A percentile compares a stretch with the other conserved stretches of the same genome.
These are phyloP conservation scores for Drosophila seclusa DNA, from an alignment of 2,888 invertebrate genomes.

Conservation along the genomic window DNA sequence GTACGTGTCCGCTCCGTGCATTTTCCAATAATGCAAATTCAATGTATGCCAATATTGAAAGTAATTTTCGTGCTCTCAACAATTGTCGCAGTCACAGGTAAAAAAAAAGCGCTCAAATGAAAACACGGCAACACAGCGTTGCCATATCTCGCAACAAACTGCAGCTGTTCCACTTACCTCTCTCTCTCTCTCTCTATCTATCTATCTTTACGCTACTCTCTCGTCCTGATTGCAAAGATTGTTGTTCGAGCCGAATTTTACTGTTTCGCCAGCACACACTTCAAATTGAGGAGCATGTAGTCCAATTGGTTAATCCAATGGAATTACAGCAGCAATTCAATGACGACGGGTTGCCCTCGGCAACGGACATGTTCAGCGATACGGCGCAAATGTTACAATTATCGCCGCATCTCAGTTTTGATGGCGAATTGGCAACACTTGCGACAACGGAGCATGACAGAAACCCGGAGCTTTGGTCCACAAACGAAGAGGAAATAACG, in stretches of 20 bases:
- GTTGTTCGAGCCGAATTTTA: slow-evolving; percentile 84
- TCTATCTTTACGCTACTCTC: neutral
- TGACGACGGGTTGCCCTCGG: slow-evolving; percentile 21
- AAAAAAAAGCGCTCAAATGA: slow-evolving; percentile 39
- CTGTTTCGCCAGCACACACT: slow-evolving; percentile 82
- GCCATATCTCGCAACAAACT: slow-evolving; percentile 39
- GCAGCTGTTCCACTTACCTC: slow-evolving; percentile 30
- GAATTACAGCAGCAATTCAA: slow-evolving; percentile 58
- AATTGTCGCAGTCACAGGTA: slow-evolving; percentile 84
- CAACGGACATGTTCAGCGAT: slow-evolving; percentile 30
- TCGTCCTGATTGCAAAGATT: slow-evolving; percentile 67
- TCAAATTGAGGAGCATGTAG: slow-evolving; percentile 73
- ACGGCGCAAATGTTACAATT: slow-evolving; percentile 30
- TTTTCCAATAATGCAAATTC: slow-evolving; percentile 73
- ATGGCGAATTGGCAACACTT: slow-evolving; percentile 38
- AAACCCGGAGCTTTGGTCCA: slow-evolving; percentile 37
- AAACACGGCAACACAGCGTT: slow-evolving; percentile 38
- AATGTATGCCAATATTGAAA: slow-evolving; percentile 73
- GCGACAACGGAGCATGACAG: slow-evolving; percentile 47
- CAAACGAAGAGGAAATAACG: slow-evolving; percentile 25
- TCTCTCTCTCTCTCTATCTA: neutral
- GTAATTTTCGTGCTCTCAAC: slow-evolving; percentile 84
- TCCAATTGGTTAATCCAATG: slow-evolving; percentile 62
- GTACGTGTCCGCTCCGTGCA: slow-evolving; percentile 48
- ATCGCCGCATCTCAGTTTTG: slow-evolving; percentile 18